Base-by-base conservation (phyloP, 92 coral and sea anemone genomes). In the Phenganax stokvisi region DNA sequence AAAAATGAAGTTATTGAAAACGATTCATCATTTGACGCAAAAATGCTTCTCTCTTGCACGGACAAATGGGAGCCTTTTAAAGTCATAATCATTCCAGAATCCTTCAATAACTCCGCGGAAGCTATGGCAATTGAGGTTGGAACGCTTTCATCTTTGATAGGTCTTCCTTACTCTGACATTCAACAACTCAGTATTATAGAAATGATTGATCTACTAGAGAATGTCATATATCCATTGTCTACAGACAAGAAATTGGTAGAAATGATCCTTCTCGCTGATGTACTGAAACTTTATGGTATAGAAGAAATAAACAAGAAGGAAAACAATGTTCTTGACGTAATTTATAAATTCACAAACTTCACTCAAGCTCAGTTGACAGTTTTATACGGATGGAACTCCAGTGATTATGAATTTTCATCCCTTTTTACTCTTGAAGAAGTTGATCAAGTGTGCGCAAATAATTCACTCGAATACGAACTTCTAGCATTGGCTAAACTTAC, bases 41-140 rank as follows among this genome's bases (percentile, higher is more conserved):
- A 73, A 73, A 73, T 73, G 77, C 31, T 73, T 20, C 77, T 73
- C 20, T 77, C 82, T 65, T 77, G 82, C 53, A 77, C 71, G 7
- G 72, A 77, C 51, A 77, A 77, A 51, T 77, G 82, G 82, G 71
- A 77, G 60, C 72, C 82, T 9, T 77, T 77, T 51, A 31, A n/a
- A 59, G 60, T 11, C 5, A 63, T 77, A 37, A 56, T 61, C 29
- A 77, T 77, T 10, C 13, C 72, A 29, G 54, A 29, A 77, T 77
- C 82, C 9, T 77, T 77, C 29, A 12, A 62, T 28, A 77, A 77
- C 27, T 16, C 82, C 0, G 82, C 82, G 12, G 53, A 62, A 62
- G 53, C 44, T 20, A 77, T 77, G 82, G 31, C 82, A 37, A 37
- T 77, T 12, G 53, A 63, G 51, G 53, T 52, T 51, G 70, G 31